Evolutionary conservation across 1,140 invertebrate species (phyloP), one percentile per base, ranked within the genome.

Genomic region (Temnothorax longispinosus): DNA sequence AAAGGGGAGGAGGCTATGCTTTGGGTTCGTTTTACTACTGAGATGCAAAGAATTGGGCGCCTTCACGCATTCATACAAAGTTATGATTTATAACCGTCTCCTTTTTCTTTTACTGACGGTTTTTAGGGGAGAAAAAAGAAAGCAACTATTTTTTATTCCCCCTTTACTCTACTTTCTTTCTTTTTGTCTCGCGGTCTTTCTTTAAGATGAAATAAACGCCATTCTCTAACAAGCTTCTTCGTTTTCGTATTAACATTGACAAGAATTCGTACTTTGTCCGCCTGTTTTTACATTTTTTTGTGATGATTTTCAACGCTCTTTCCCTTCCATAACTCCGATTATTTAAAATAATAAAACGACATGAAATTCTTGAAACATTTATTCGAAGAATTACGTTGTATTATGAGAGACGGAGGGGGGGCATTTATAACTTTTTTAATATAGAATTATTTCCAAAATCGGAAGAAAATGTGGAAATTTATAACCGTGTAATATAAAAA

Each of bases 21-120:
- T 75, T 56, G 77, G 47, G 50, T 72, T 44, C 65, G 81, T 84
- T 92, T 90, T 82, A 90, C 27, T 67, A 75, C 67, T 69, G 67
- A 60, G 38, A 60, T 35, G 86, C 86, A 89, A 90, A 87, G 64
- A 78, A 85, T 64, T 69, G 77, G 60, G 87, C 72, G 89, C 90
- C 72, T 78, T 89, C 85, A 88, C 87, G 71, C 87, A 93, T 93
- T 92, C 91, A 93, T 90, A 88, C 88, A 89, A 87, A 85, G 89
- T 91, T 91, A 91, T 87, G 89, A 92, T 93, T 93, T 92, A 92
- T 92, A 90, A 93, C 92, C 87, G 81, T 89, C 88, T 78, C 84
- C 58, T 21, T 67, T 85, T 65, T 78, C 78, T 81, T 86, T 54
- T 15, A 32, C 4, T 64, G 71, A 35, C 60, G 62, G 21, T 80